A percentile compares a stretch with the other conserved stretches of the same genome.
phyloP scores from a whole-genome alignment of 1,140 invertebrate species.

The Magallana ariakensis region DNA sequence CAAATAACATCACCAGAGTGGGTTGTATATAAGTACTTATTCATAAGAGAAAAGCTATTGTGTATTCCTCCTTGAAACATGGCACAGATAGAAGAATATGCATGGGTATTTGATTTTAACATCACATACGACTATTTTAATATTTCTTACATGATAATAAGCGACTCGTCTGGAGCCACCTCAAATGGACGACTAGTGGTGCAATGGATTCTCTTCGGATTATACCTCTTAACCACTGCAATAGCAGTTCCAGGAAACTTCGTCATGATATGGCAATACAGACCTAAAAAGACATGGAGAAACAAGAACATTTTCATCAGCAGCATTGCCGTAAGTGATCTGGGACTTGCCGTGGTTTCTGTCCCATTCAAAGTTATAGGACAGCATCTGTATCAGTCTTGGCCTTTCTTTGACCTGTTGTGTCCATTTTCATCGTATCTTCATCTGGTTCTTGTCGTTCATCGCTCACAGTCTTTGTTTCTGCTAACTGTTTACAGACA shows the following conservation, averaged over 20 bases:
- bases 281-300: background rate
- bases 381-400: constrained; percentile 45
- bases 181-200: constrained; percentile 3
- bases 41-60: background rate
- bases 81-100: constrained; percentile 14
- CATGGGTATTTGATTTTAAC: background rate
- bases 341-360: constrained; percentile 37
- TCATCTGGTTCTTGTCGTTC: constrained; percentile 41
- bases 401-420: constrained; percentile 35
- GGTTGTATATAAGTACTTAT: constrained; percentile 1
- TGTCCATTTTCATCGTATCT: constrained; percentile 47
- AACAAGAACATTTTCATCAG: constrained; percentile 32
- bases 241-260: constrained; percentile 14
- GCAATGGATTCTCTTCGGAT: constrained; percentile 17
- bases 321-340: constrained; percentile 48
- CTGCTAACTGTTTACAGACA: constrained; percentile 43
- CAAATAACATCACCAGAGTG: background rate
- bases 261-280: background rate
- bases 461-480: constrained; percentile 34
- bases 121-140: constrained; percentile 10
- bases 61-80: background rate
- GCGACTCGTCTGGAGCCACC: background rate
- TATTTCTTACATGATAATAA: constrained; percentile 13
- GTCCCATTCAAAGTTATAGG: constrained; percentile 46
- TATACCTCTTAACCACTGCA: background rate